phyloP scores from a whole-genome alignment of 2,888 invertebrate species.

The Spicauda simplicius region DNA sequence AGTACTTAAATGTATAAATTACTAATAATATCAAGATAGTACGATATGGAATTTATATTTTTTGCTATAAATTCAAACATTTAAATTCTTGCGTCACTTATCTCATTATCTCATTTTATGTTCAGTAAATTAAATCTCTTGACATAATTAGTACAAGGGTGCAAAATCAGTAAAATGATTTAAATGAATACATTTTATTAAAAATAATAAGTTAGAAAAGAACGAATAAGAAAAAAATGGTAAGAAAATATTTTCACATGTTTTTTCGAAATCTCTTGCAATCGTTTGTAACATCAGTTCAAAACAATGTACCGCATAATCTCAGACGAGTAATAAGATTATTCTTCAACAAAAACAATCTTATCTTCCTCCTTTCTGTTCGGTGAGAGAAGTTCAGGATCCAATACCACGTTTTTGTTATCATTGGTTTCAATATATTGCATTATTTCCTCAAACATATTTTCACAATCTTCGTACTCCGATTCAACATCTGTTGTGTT shows the following conservation, averaged over 20 bases:
- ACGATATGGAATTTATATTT: neutral
- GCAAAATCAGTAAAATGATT: neutral
- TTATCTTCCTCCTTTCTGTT: constrained; percentile 65
- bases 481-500: constrained; percentile 42
- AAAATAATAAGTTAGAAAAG: neutral
- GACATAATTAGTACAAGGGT: neutral
- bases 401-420: constrained; percentile 47
- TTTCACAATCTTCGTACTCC: constrained; percentile 52
- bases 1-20: neutral
- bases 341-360: constrained; percentile 66
- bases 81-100: too few species aligned
- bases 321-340: neutral
- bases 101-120: neutral
- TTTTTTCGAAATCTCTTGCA: neutral
- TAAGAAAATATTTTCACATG: too few species aligned
- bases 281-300: neutral
- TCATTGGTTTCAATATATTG: constrained; percentile 65
- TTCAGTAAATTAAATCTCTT: neutral
- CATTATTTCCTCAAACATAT: constrained; percentile 76
- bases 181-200: neutral
- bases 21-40: neutral
- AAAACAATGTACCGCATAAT: neutral
- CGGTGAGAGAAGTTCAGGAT: constrained; percentile 61
- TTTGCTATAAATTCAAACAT: too few species aligned
- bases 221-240: neutral